Evolutionary conservation across 92 coral and sea anemone species (phyloP), one percentile per base, ranked within the genome.

Genomic region (Nematostella vectensis): DNA sequence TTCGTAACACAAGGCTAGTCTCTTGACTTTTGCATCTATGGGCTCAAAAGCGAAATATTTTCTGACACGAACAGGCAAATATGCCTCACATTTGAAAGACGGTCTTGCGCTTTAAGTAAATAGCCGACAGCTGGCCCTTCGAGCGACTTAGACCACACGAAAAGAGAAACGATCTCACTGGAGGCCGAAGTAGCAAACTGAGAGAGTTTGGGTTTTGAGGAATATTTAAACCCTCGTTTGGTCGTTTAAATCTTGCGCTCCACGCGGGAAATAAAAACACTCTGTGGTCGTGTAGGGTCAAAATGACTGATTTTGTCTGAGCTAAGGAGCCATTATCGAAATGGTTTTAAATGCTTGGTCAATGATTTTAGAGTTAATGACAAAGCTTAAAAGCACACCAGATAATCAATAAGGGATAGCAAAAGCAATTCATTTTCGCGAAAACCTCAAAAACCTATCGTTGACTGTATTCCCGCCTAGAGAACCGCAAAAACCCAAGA

Each of bases 41-140:
- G 53, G 31, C 47, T 39, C 48, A 8, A 25, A 45, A 25, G 25
- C 48, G 44, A 43, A 66, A 54, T 24, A 25, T 66, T 59, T 44
- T 66, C 62, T 66, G 62, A 66, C 22, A 4, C n/a, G 24, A 18
- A 20, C 36, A 45, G 47, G 38, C 47, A 66, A 66, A 45, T 54
- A 27, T 54, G 48, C 63, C 24, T 9, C 22, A 31, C 18, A 21
- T 17, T 26, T 66, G 72, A 66, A 27, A 29, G 72, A 66, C 72
- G 27, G 20, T 16, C 55, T 37, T 43, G 37, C 47, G 42, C 23
- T 54, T 47, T 54, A 37, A 38, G 63, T 48, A 66, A 66, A 66
- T 63, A 66, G 21, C 1, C n/a, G 44, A 63, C 72, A 66, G 72
- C 72, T 66, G 72, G 50, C 20, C 28, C 2, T 27, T 50, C n/a